Conservation (phyloP, 1,140 invertebrate species). For the Platorchestia sp. region DNA sequence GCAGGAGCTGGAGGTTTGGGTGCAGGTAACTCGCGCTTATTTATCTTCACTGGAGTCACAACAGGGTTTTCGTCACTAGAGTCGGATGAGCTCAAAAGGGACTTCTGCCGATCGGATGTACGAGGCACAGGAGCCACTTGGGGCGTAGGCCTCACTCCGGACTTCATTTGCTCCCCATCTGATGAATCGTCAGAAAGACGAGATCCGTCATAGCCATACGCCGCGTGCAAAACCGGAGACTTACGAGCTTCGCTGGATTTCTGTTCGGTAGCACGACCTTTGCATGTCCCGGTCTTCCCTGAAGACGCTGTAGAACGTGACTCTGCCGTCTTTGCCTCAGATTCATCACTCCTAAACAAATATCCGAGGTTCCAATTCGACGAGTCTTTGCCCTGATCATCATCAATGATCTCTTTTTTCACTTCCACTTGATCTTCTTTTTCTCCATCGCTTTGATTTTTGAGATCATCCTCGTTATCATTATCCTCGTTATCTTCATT, state of each 20-base stretch:
- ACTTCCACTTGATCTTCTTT: not conserved
- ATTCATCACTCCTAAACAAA: conserved; percentile 11
- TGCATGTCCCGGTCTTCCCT: not conserved
- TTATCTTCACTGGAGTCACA: not conserved
- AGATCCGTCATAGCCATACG: not conserved
- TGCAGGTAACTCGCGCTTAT: not conserved
- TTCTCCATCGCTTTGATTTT: not conserved
- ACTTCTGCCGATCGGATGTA: not conserved
- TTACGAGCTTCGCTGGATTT: not conserved
- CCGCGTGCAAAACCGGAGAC: not conserved
- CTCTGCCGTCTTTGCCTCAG: not conserved
- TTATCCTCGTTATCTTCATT: conserved; percentile 19
- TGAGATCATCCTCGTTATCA: not conserved
- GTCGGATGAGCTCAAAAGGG: not conserved
- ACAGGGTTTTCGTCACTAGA: conserved; percentile 1
- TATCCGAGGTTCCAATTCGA: conserved; percentile 20
- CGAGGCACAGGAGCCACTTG: conserved; percentile 22
- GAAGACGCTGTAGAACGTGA: not conserved
- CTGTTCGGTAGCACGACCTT: not conserved
- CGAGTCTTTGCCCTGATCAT: conserved; percentile 31
- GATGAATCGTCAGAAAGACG: conserved; percentile 33
- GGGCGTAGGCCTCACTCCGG: not conserved
- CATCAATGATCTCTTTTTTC: not conserved
- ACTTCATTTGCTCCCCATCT: not conserved
- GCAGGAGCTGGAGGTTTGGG: not conserved